Conservation (phyloP, 2,113 vertebrate genomes). For the Nyctereutes procyonoides region DNA sequence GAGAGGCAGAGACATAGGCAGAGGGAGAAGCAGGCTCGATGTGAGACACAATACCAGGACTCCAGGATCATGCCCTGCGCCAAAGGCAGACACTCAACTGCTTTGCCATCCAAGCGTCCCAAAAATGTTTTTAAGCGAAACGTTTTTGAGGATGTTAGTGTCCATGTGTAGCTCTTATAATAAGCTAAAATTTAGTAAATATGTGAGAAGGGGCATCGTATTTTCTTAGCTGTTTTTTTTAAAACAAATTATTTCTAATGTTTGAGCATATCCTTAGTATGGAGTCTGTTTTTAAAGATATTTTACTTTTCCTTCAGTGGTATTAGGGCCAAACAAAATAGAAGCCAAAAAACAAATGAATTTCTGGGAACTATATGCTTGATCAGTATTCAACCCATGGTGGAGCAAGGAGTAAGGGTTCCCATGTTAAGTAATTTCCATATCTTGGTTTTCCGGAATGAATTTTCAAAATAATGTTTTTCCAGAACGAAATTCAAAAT, state of each 20-base stretch:
- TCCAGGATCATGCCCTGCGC: too few relatives aligned
- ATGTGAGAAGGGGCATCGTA: background rate
- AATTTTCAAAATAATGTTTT: slow-evolving; percentile 40
- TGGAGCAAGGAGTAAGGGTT: background rate
- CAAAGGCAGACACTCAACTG: too few relatives aligned
- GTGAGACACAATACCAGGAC: too few relatives aligned
- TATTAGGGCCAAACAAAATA: slow-evolving; percentile 3
- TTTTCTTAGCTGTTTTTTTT: background rate
- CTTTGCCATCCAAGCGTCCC: too few relatives aligned
- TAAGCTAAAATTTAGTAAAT: slow-evolving; percentile 20
- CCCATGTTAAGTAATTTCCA: background rate
- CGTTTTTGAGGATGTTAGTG: background rate
- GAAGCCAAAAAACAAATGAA: slow-evolving; percentile 43
- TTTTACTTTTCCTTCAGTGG: background rate
- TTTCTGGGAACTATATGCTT: background rate
- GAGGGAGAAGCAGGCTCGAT: too few relatives aligned
- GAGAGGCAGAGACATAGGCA: too few relatives aligned
- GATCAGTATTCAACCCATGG: background rate
- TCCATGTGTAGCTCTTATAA: background rate
- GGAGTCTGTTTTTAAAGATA: slow-evolving; percentile 11
- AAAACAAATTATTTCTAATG: slow-evolving; percentile 21
- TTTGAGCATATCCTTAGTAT: slow-evolving; percentile 30
- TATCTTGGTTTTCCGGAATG: background rate
- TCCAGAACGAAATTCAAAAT: background rate
- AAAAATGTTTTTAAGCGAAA: slow-evolving; percentile 13